Evolutionary conservation across 2,113 vertebrate species (phyloP), one percentile per base, ranked within the genome.

Genomic region (Mionectes macconnelli): DNA sequence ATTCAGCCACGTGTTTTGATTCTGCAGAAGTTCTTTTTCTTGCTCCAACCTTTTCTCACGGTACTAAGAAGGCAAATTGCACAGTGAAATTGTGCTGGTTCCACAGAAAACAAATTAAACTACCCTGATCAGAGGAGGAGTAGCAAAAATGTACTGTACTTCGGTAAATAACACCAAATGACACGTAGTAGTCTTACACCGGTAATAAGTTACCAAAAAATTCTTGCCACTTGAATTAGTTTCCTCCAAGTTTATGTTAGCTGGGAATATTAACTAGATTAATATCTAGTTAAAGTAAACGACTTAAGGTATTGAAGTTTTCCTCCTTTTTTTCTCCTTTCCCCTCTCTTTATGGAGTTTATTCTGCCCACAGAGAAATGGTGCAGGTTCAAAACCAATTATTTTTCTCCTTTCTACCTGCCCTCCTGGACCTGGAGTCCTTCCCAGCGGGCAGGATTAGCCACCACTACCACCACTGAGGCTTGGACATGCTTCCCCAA

Each of bases 1-100:
- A 31, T 99, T 99, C 92, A 99, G 96, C 99, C 99, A 99, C 3
- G 98, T 98, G 80, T 98, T 99, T 56, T 99, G 99, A 85, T 86
- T 98, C 90, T 98, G 97, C 4, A 99, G 96, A 35, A 99, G 98
- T 85, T 99, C 99, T 64, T 99, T 99, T 92, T 99, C 99, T 95
- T 99, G 99, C 30, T 99, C 99, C 98, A 99, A 98, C 17, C 99
- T 99, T 87, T 99, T 99, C 96, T 99, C 99, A 60, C 99, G 99
- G 96, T 99, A 99, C 99, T 99, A 86, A 55, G 84, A 57, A 85
- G 84, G 84, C 31, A 57, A 87, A 92, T 79, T 16, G 21, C 28
- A 39, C 2, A 56, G 33, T 25, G 12, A 59, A 42, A 88, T 4
- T 53, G 18, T 7, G 68, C 6, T 30, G 15, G 11, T 44, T 69